Conservation (phyloP, 92 coral and sea anemone species). For the Phenganax marumi region DNA sequence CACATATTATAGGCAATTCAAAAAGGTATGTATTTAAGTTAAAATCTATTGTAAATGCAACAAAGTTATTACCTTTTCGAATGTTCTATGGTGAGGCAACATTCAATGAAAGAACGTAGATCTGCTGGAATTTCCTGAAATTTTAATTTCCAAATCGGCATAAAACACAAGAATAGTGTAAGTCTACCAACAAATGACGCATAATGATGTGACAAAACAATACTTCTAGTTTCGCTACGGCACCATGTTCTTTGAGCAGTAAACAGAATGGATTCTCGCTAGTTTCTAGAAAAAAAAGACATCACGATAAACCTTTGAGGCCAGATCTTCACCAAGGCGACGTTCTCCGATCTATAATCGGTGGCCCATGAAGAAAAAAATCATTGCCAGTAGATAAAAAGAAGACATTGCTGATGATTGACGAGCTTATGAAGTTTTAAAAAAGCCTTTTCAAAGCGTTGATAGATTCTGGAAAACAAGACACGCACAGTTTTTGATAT, state of each 20-base stretch:
- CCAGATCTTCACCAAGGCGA: no score
- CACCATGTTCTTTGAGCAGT: constrained; percentile 23
- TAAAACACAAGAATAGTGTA: background rate
- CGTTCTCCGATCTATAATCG: no score
- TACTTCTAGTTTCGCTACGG: constrained; percentile 17
- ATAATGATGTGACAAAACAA: background rate
- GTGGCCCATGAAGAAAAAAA: no score
- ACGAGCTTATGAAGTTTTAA: background rate
- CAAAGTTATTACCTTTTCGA: constrained; percentile 58
- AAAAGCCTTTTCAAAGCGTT: background rate
- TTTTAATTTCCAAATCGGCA: background rate
- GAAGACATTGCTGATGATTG: no score
- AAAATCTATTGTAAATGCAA: background rate
- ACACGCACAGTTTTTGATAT: background rate
- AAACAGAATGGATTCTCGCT: constrained; percentile 31
- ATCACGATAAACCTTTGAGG: background rate
- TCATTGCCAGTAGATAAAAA: no score
- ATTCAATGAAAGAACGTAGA: constrained; percentile 67
- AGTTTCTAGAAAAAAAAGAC: constrained; percentile 1
- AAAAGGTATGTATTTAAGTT: background rate
- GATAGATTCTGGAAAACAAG: background rate
- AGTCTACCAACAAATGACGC: background rate
- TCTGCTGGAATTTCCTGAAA: constrained; percentile 71
- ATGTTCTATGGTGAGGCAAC: constrained; percentile 71
- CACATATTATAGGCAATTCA: no score